Base-by-base conservation (phyloP, 2,888 invertebrate species). In the Drosophila eohydei region DNA sequence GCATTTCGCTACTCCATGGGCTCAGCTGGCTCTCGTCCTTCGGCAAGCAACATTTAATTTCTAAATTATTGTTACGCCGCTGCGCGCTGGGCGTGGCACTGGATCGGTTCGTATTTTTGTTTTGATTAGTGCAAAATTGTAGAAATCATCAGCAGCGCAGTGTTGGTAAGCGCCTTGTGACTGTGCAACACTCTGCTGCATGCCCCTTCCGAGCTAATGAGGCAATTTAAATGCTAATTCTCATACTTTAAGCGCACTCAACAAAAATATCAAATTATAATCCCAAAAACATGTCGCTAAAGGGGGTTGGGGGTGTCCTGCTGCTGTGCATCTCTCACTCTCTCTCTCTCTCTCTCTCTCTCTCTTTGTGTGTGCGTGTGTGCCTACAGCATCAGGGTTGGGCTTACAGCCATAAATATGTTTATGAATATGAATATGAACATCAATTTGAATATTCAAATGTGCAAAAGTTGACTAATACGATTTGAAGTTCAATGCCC, bases 141-240 rank as follows among this genome's bases (percentile, higher is more conserved):
- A 71, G 26, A 43, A 78, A 89, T 50, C 7, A 34, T 14, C 36
- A 16, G 41, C 36, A 48, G 2, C 1, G 4, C 62, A 65, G 69
- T 69, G 69, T 65, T 74, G 64, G 8, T 6, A 32, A 79, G 16
- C 34, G 32, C 12, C 11, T 36, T 26, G 16, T 43, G 52, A 57
- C 70, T 65, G 69, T 61, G 62, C 70, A 74, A 26, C 43, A 43
- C 38, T 38, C 26, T 16, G 16, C 14, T 12, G 2, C 67, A 14
- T 59, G 56, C 50, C 55, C 36, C 51, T 32, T 12, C n/a, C 38
- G 21, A 41, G 21, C 57, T 83, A 84, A 84, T 84, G 80, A 84
- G 84, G 62, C 87, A 89, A 84, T 89, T 87, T 87, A 89, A 77
- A 84, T 84, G 84, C 89, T 87, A 89, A 84, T 84, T 72, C 88